Conservation (phyloP, 2,888 invertebrate species). For the Rotaria socialis region DNA sequence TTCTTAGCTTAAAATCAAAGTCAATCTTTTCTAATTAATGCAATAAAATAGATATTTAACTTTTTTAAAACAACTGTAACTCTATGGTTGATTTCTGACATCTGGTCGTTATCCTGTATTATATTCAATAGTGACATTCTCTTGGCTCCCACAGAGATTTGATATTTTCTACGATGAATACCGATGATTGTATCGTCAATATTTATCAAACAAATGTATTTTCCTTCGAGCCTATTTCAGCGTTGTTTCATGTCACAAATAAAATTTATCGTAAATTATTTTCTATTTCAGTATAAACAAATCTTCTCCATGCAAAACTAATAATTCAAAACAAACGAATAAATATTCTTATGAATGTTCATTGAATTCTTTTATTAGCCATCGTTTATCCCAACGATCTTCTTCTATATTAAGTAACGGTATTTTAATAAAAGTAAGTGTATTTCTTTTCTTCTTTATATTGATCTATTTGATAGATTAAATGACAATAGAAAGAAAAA, state of each 20-base stretch:
- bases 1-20: not conserved
- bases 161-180: not conserved
- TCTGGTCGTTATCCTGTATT: not conserved
- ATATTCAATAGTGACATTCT: not conserved
- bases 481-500: not conserved
- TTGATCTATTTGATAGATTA: not conserved
- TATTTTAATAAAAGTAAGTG: not conserved
- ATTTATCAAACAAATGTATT: not conserved
- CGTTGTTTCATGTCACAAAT: not conserved
- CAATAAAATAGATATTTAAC: not conserved
- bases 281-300: not conserved
- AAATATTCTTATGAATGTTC: not conserved
- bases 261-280: not conserved
- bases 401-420: constrained; percentile 1
- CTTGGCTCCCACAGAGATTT: not conserved
- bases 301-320: not conserved
- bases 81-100: not conserved
- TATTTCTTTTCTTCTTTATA: not conserved
- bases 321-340: not conserved
- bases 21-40: not conserved
- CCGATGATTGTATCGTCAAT: not conserved
- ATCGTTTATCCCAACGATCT: not conserved
- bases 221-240: not conserved
- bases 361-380: not conserved
- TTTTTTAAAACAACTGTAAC: not conserved